Conservation (phyloP, 2,113 vertebrate species). For the Aepyceros melampus region DNA sequence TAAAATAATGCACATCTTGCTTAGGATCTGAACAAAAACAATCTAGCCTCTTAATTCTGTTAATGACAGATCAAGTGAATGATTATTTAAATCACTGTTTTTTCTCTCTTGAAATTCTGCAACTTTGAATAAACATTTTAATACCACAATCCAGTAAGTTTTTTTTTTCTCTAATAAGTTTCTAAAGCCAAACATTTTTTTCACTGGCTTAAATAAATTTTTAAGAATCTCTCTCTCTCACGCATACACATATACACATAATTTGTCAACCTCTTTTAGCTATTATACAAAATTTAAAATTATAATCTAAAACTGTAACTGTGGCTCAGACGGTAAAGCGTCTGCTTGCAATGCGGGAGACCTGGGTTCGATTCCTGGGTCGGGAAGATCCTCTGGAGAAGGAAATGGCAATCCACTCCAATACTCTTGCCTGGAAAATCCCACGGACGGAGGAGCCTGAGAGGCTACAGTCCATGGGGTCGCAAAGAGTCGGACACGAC, state of each 20-base stretch:
- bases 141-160: not conserved
- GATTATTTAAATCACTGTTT: not conserved
- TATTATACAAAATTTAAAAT: not conserved
- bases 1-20: not conserved
- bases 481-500: too few relatives aligned
- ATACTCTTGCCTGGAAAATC: too few relatives aligned
- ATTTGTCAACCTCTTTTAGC: not conserved
- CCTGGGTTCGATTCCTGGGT: too few relatives aligned
- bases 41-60: not conserved
- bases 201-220: not conserved
- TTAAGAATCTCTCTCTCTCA: not conserved
- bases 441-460: too few relatives aligned
- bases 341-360: too few relatives aligned
- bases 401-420: too few relatives aligned
- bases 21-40: slow-evolving; percentile 21
- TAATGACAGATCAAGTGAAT: not conserved
- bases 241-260: not conserved
- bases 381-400: too few relatives aligned
- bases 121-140: not conserved
- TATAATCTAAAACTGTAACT: not conserved
- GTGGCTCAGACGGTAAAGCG: too few relatives aligned
- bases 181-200: not conserved
- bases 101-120: not conserved
- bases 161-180: not conserved
- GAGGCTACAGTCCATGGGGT: too few relatives aligned